Evolutionary conservation across 2,797 vertebrate genomes (phyloP).

Genomic region (Ptychadena robeensis): DNA sequence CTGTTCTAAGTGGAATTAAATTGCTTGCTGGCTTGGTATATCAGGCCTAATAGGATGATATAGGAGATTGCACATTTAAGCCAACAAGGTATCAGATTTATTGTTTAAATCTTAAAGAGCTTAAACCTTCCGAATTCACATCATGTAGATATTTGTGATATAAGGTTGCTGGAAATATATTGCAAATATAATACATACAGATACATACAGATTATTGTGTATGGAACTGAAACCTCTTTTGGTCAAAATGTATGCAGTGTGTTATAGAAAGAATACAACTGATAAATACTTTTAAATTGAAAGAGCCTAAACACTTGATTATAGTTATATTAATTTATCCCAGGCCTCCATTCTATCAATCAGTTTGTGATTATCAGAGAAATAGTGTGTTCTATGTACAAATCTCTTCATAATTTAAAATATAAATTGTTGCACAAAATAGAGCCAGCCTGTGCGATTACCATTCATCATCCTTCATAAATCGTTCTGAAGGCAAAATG

Average conservation of each 20-base stretch:
- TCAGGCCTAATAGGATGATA: too few species aligned
- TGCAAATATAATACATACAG: background rate
- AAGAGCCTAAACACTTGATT: too few species aligned
- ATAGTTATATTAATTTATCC: background rate
- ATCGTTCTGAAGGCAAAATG: background rate
- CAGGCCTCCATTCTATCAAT: background rate
- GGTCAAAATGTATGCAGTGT: background rate
- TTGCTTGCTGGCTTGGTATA: too few species aligned
- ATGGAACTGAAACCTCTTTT: background rate
- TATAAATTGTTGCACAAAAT: slow-evolving; percentile 3
- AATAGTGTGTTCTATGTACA: background rate
- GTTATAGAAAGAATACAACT: background rate
- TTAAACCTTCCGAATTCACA: too few species aligned
- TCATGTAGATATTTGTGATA: too few species aligned
- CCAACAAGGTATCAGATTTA: too few species aligned
- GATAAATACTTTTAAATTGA: slow-evolving; percentile 1
- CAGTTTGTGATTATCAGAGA: background rate
- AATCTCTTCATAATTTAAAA: slow-evolving; percentile 10
- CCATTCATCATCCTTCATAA: background rate
- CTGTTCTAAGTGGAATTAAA: too few species aligned
- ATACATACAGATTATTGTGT: background rate
- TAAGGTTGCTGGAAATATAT: too few species aligned
- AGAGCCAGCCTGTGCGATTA: background rate
- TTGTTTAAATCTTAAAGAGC: too few species aligned
- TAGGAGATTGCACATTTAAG: too few species aligned